Conservation (phyloP, 1,140 invertebrate genomes). For the Calephelis nemesis region DNA sequence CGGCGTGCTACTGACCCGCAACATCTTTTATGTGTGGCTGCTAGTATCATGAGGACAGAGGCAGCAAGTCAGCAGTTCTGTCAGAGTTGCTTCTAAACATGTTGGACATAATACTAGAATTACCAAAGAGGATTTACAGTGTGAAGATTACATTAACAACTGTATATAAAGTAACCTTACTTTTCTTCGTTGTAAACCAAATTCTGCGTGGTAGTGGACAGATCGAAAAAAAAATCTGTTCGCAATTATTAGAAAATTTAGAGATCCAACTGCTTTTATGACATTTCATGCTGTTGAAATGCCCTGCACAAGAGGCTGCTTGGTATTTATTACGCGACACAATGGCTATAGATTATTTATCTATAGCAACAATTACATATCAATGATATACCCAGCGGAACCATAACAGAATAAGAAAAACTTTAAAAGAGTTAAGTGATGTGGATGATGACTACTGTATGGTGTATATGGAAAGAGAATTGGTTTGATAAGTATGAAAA, state of each 20-base stretch:
- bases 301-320: slow-evolving; percentile 34
- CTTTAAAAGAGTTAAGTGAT: slow-evolving; percentile 27
- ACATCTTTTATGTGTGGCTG: slow-evolving; percentile 25
- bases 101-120: no score
- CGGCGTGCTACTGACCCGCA: slow-evolving; percentile 19
- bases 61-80: slow-evolving; percentile 24
- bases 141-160: no score
- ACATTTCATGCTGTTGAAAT: slow-evolving; percentile 29
- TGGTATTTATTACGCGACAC: slow-evolving; percentile 35
- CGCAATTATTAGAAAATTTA: no score
- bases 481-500: slow-evolving; percentile 34
- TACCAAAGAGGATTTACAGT: no score
- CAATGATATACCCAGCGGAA: slow-evolving; percentile 26
- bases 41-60: slow-evolving; percentile 27
- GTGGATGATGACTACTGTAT: slow-evolving; percentile 22
- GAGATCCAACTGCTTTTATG: no score
- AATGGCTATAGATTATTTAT: slow-evolving; percentile 21
- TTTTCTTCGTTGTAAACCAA: no score
- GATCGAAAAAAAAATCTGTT: no score
- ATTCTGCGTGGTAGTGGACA: no score
- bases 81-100: slow-evolving; percentile 16
- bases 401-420: slow-evolving; percentile 24
- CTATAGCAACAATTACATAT: slow-evolving; percentile 27
- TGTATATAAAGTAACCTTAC: slow-evolving; percentile 7
- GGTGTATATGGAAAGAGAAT: slow-evolving; percentile 29